These are phyloP conservation scores for Cyclura pinguis DNA, from an alignment of 2,797 vertebrate genomes.

Conservation along the genomic window DNA sequence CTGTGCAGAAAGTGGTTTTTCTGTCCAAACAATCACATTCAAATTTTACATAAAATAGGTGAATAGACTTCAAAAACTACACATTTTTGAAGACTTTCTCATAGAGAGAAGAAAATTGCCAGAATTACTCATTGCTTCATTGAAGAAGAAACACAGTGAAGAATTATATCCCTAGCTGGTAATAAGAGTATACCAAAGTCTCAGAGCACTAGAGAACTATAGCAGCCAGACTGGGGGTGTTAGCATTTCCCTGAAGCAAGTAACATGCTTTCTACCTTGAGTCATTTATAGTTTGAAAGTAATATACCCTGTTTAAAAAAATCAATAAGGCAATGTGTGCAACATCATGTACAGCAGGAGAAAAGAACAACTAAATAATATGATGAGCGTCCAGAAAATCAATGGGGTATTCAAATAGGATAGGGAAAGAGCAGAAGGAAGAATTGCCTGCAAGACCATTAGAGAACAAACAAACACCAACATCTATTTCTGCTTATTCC, in stretches of 20 bases:
- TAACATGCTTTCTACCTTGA: conserved; percentile 54
- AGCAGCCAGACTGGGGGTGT: neutral
- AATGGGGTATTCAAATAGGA: conserved; percentile 69
- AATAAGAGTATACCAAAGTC: neutral
- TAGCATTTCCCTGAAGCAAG: conserved; percentile 62
- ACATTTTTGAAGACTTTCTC: too few species aligned
- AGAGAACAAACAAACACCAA: conserved; percentile 21
- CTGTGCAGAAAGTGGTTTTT: too few species aligned
- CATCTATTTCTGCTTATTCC: conserved; percentile 40
- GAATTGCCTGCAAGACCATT: conserved; percentile 45
- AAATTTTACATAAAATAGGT: too few species aligned
- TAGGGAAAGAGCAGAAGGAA: conserved; percentile 68
- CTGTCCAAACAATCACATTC: too few species aligned
- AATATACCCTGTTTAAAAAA: conserved; percentile 77
- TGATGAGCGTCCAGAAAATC: conserved; percentile 71
- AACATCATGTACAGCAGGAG: conserved; percentile 62
- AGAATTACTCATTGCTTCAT: too few species aligned
- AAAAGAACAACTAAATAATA: conserved; percentile 66
- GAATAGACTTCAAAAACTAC: too few species aligned
- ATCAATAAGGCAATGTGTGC: conserved; percentile 75
- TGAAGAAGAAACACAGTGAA: too few species aligned
- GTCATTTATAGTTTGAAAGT: conserved; percentile 73
- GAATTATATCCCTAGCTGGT: too few species aligned
- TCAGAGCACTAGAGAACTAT: neutral
- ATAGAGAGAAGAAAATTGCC: too few species aligned